A percentile compares a stretch with the other conserved stretches of the same genome.
Evolutionary conservation across 2,797 vertebrate species (phyloP).

Genomic region (Poliocrania exsul): DNA sequence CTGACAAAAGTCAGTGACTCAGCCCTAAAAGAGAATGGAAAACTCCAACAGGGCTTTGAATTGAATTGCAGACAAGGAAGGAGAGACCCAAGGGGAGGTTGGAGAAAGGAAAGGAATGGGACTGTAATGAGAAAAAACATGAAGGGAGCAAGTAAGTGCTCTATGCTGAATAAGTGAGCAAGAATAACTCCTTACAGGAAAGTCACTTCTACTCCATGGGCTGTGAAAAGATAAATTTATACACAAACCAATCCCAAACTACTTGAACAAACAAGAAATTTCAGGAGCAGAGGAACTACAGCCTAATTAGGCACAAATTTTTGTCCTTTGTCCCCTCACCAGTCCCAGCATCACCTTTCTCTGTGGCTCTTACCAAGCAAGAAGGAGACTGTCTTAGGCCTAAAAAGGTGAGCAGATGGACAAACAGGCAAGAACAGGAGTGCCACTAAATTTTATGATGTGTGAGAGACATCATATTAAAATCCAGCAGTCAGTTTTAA

Average conservation of each 20-base stretch:
- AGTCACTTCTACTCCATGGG: neutral
- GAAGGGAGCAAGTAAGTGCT: neutral
- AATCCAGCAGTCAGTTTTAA: neutral
- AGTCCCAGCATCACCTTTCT: neutral
- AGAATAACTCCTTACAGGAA: neutral
- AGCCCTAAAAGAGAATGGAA: slow-evolving; percentile 51
- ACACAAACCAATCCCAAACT: neutral
- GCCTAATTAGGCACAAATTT: neutral
- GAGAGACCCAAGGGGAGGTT: slow-evolving; percentile 32
- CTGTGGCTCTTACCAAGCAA: neutral
- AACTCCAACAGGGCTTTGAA: slow-evolving; percentile 64
- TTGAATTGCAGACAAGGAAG: slow-evolving; percentile 26
- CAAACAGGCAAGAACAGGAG: neutral
- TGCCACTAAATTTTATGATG: neutral
- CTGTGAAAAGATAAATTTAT: neutral
- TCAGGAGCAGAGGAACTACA: neutral
- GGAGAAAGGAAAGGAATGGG: neutral
- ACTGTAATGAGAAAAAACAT: neutral
- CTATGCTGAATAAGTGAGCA: neutral
- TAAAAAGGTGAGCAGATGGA: neutral
- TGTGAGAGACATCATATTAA: neutral
- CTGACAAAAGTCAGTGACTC: slow-evolving; percentile 67
- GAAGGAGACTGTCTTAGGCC: neutral
- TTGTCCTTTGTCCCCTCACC: neutral
- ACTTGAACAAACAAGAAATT: neutral